Evolutionary conservation across 2,888 invertebrate genomes (phyloP).

Genomic region (Ornithoptera alexandrae): DNA sequence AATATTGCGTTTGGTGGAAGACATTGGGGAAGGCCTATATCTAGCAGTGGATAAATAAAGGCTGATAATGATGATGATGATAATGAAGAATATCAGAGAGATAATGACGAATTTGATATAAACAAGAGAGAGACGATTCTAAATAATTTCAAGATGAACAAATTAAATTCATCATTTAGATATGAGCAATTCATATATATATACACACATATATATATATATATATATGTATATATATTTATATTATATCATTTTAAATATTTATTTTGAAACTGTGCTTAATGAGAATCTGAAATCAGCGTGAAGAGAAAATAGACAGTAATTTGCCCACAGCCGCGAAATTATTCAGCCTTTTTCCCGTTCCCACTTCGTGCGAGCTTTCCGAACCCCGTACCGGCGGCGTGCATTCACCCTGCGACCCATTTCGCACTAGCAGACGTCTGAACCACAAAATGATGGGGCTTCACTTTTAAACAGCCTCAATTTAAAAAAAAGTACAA

Average conservation of each 20-base stretch:
- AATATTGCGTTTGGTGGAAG: too few species aligned
- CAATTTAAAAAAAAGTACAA: background rate
- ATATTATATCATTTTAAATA: background rate
- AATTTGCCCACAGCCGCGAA: constrained; percentile 2
- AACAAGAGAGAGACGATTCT: too few species aligned
- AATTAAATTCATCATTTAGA: too few species aligned
- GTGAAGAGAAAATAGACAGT: constrained; percentile 2
- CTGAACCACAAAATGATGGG: constrained; percentile 13
- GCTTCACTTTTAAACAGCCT: constrained; percentile 14
- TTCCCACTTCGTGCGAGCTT: constrained; percentile 13
- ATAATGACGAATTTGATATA: too few species aligned
- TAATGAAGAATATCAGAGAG: too few species aligned
- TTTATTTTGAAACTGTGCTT: background rate
- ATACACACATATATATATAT: too few species aligned
- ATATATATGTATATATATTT: too few species aligned
- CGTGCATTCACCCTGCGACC: constrained; percentile 28
- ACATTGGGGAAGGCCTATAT: too few species aligned
- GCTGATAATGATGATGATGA: too few species aligned
- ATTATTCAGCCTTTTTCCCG: constrained; percentile 10
- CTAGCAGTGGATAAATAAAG: too few species aligned
- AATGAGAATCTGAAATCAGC: background rate
- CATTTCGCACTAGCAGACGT: constrained; percentile 21
- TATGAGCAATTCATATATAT: background rate
- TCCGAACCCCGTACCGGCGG: constrained; percentile 2
- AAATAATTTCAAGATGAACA: too few species aligned